These are phyloP conservation scores for Leptura quadrifasciata DNA, from an alignment of 2,888 invertebrate genomes.

Conservation along the genomic window DNA sequence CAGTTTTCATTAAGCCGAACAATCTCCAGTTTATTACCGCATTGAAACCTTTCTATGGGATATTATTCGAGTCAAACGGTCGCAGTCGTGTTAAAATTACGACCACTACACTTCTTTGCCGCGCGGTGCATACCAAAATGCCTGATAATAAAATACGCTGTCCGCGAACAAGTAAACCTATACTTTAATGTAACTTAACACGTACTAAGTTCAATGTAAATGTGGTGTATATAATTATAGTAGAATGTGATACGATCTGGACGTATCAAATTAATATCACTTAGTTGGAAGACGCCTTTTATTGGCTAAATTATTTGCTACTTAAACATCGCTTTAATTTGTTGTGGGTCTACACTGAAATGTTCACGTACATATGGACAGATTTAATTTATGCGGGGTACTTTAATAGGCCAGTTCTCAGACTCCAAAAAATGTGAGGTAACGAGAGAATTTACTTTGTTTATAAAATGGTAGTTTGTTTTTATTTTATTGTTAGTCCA, in stretches of 20 bases:
- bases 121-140: constrained; percentile 21
- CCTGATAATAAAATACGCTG: constrained; percentile 16
- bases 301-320: constrained; percentile 34
- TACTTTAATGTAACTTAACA: constrained; percentile 50
- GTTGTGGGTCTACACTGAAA: constrained; percentile 18
- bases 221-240: constrained; percentile 45
- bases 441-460: no score
- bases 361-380: constrained; percentile 14
- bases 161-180: constrained; percentile 37
- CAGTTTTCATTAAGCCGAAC: not conserved
- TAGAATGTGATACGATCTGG: constrained; percentile 33
- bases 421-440: not conserved
- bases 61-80: constrained; percentile 12
- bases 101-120: constrained; percentile 20
- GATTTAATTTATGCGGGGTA: constrained; percentile 10
- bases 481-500: no score
- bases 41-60: constrained; percentile 44
- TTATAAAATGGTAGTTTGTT: no score
- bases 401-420: not conserved
- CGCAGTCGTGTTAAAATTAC: constrained; percentile 22
- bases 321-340: constrained; percentile 29
- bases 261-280: constrained; percentile 53
- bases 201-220: constrained; percentile 40
- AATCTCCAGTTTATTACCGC: constrained; percentile 32
- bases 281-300: constrained; percentile 37